Conservation (phyloP, 2,113 vertebrate genomes). For the Oryzias celebensis region DNA sequence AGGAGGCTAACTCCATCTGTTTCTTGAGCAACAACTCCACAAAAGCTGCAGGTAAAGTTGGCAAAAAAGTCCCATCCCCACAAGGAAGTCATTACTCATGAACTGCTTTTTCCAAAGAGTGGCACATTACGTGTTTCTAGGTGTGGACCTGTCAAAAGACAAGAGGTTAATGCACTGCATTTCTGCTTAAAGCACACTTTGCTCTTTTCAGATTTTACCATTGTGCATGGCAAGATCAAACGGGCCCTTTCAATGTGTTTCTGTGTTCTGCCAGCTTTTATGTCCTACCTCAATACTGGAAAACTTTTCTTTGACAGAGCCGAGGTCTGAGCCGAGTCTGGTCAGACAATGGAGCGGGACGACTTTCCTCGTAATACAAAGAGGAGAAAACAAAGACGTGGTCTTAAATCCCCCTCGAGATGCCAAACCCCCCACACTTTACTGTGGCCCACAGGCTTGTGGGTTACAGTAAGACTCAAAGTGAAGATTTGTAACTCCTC, state of each 20-base stretch:
- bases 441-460: constrained; percentile 37
- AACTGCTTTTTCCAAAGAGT: constrained; percentile 53
- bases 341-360: constrained; percentile 69
- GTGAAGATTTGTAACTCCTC: constrained; percentile 74
- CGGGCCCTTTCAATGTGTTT: constrained; percentile 67
- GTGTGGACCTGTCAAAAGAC: constrained; percentile 74
- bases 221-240: constrained; percentile 77
- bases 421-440: constrained; percentile 53
- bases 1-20: constrained; percentile 7
- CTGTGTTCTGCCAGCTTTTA: constrained; percentile 72
- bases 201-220: constrained; percentile 77
- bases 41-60: constrained; percentile 45
- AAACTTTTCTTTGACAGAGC: constrained; percentile 77
- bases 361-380: constrained; percentile 72
- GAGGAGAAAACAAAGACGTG: constrained; percentile 74
- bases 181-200: constrained; percentile 72
- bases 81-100: constrained; percentile 45
- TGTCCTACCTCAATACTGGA: constrained; percentile 76
- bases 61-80: constrained; percentile 33
- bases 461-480: constrained; percentile 76
- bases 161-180: constrained; percentile 69
- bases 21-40: constrained; percentile 8
- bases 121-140: constrained; percentile 67
- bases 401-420: constrained; percentile 77
- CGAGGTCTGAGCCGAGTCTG: constrained; percentile 69